Evolutionary conservation across 2,113 vertebrate species (phyloP), one percentile per base, ranked within the genome.

Genomic region (Amblyornis subalaris): DNA sequence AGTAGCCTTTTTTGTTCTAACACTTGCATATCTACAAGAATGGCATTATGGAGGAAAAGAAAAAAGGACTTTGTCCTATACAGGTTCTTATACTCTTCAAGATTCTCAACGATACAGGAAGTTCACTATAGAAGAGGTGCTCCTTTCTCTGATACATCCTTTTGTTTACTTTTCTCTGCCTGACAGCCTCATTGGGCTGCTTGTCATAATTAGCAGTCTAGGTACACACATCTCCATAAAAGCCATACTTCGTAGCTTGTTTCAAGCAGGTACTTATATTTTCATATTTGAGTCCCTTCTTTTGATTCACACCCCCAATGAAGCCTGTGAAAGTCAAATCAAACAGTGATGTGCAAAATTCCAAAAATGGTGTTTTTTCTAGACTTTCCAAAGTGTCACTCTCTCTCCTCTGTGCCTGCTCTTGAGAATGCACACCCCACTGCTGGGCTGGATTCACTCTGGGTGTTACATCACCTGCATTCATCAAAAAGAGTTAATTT

Each of bases 1-100:
- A 93, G 61, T 78, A 95, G 79, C 61, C 79, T 89, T 93, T 96
- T 90, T 78, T 17, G 57, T 90, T 85, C 60, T 81, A 84, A 84
- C 1, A 26, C 85, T 86, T 93, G 55, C 31, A 18, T 79, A 94
- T 89, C 48, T 90, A 78, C 33, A 86, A 76, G 77, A 94, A 85
- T 83, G 55, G 44, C 54, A 70, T 89, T 82, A 79, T 0, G 3
- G 58, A 91, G 53, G 64, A 53, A 69, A 31, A 7, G 25, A 47
- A 54, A 91, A 90, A 84, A 92, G 26, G 47, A 79, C 55, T 91
- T 89, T 84, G 19, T 88, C 31, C 57, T 55, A 42, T 13, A 79
- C 0, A 19, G 31, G 42, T 42, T 64, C 44, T 88, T 53, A 53
- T 16, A 53, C 64, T 66, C 71, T 85, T 96, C 33, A 57, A 60